phyloP scores from a whole-genome alignment of 2,888 invertebrate species.

The Chrysomela aeneicollis region DNA sequence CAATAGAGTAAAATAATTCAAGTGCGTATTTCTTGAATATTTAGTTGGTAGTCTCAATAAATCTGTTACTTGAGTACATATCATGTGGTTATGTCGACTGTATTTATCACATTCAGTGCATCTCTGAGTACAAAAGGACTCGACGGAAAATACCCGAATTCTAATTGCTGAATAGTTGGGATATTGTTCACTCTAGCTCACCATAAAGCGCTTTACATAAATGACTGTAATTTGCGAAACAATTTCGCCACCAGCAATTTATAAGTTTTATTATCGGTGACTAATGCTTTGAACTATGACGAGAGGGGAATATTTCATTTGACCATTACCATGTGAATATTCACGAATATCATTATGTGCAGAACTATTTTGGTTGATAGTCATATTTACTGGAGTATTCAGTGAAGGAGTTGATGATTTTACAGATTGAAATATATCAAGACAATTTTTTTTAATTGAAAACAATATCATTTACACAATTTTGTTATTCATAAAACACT shows the following conservation, averaged over 20 bases:
- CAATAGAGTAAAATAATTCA: no score
- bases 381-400: no score
- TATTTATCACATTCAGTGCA: neutral
- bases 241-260: neutral
- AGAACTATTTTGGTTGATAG: no score
- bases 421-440: no score
- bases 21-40: no score
- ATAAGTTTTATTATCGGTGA: constrained; percentile 2
- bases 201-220: neutral
- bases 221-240: constrained; percentile 5
- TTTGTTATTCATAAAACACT: no score
- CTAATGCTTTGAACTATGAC: neutral
- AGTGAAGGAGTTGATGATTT: no score
- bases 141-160: neutral
- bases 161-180: constrained; percentile 5
- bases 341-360: no score
- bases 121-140: neutral
- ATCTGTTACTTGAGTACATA: no score
- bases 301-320: neutral
- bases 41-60: no score
- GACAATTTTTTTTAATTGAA: no score
- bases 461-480: no score
- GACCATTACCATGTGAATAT: neutral
- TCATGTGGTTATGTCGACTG: neutral
- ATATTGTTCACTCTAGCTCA: neutral